Conservation (phyloP, 1,140 invertebrate genomes). For the Nasonia vitripennis region DNA sequence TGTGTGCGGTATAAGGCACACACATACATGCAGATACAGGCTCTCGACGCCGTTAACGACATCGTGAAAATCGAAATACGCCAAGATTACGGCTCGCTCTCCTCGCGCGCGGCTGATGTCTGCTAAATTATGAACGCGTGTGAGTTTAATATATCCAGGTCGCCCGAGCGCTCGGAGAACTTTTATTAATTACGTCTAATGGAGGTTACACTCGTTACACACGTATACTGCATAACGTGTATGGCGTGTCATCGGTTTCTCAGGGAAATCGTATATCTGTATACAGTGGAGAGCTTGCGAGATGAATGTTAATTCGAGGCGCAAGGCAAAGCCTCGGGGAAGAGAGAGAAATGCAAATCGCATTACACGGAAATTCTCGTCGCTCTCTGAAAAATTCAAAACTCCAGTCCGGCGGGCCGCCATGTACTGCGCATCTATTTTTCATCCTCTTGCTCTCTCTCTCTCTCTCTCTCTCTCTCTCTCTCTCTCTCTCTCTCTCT, state of each 20-base stretch:
- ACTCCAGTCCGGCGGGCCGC: too few relatives aligned
- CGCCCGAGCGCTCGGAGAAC: not conserved
- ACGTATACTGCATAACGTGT: not conserved
- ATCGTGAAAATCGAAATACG: conserved; percentile 10
- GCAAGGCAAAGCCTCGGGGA: too few relatives aligned
- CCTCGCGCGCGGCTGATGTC: not conserved
- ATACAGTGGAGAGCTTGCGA: too few relatives aligned
- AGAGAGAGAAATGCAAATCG: too few relatives aligned
- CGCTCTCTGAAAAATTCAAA: too few relatives aligned
- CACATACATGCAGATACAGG: not conserved
- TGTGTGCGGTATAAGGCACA: not conserved
- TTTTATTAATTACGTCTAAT: conserved; percentile 1
- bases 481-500: too few relatives aligned
- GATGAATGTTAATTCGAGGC: too few relatives aligned
- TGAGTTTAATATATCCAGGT: not conserved
- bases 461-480: too few relatives aligned
- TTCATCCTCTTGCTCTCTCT: not conserved
- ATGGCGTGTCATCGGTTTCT: too few relatives aligned
- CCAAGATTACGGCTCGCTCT: not conserved
- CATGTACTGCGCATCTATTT: not conserved
- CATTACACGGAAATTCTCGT: too few relatives aligned
- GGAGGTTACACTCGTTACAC: not conserved
- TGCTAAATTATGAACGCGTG: not conserved
- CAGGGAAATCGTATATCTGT: too few relatives aligned
- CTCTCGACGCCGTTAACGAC: not conserved